Evolutionary conservation across 2,113 vertebrate genomes (phyloP).

Genomic region (Hyperoodon ampullatus): DNA sequence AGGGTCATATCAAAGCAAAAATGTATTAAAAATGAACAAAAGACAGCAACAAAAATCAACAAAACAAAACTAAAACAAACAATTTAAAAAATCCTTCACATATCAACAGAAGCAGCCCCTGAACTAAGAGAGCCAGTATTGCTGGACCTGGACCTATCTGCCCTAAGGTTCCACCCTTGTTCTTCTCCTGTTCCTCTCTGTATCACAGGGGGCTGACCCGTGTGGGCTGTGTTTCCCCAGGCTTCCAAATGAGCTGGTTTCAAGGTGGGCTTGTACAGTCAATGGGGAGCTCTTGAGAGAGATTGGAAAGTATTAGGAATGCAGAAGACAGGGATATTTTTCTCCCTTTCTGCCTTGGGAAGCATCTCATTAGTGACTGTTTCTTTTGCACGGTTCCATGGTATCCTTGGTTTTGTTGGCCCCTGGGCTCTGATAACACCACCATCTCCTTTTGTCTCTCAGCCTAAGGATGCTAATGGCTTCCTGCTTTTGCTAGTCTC

Average conservation of each 20-base stretch:
- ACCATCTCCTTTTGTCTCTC: background rate
- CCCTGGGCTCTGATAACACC: background rate
- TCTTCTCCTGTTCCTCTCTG: background rate
- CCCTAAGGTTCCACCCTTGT: background rate
- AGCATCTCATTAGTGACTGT: background rate
- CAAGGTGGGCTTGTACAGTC: background rate
- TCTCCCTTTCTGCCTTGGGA: background rate
- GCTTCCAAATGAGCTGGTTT: background rate
- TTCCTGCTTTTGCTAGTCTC: background rate
- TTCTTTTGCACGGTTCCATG: background rate
- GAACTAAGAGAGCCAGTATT: background rate
- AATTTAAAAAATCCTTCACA: background rate
- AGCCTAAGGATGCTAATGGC: background rate
- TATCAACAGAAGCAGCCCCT: background rate
- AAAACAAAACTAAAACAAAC: background rate
- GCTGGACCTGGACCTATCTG: background rate
- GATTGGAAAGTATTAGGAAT: background rate
- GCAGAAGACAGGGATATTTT: background rate
- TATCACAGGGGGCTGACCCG: background rate
- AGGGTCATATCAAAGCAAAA: background rate
- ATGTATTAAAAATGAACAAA: background rate
- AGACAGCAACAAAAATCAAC: background rate
- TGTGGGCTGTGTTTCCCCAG: background rate
- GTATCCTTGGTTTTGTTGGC: background rate
- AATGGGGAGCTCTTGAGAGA: background rate